Percentiles rank a stretch among this genome's conserved stretches.
Evolutionary conservation across 2,113 vertebrate genomes (phyloP).

Genomic region (Cephalopholis sonnerati): DNA sequence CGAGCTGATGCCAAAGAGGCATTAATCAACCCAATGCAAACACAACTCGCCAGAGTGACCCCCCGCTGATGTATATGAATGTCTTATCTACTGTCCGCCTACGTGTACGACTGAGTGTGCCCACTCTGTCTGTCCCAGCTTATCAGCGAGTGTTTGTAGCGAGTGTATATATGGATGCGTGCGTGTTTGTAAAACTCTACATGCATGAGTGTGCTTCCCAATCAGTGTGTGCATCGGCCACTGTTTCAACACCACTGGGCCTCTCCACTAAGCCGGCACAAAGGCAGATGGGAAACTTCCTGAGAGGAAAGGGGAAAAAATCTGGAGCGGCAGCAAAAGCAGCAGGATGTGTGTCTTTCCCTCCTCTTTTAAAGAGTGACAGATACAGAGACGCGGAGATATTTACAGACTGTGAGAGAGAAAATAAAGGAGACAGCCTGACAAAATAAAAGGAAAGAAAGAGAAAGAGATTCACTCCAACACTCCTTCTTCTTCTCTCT

Average conservation of each 20-base stretch:
- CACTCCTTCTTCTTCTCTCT: constrained; percentile 30
- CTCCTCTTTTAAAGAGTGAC: constrained; percentile 75
- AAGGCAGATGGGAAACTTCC: constrained; percentile 86
- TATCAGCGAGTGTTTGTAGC: constrained; percentile 43
- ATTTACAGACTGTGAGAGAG: constrained; percentile 61
- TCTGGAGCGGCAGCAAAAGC: constrained; percentile 76
- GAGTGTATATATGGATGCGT: constrained; percentile 48
- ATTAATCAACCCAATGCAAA: constrained; percentile 60
- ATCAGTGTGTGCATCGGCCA: constrained; percentile 76
- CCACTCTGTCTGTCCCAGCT: constrained; percentile 40
- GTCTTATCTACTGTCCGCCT: constrained; percentile 48
- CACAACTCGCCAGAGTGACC: not conserved
- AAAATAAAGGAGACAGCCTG: constrained; percentile 62
- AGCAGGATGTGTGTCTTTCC: constrained; percentile 84
- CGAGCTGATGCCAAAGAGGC: constrained; percentile 22
- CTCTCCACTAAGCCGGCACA: constrained; percentile 79
- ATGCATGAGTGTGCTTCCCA: constrained; percentile 73
- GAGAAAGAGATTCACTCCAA: constrained; percentile 31
- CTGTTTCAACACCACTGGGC: constrained; percentile 82
- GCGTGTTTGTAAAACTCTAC: constrained; percentile 59
- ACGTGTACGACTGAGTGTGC: constrained; percentile 43
- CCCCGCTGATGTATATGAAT: constrained; percentile 4
- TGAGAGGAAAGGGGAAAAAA: constrained; percentile 80
- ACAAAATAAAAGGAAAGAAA: constrained; percentile 58
- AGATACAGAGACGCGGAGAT: constrained; percentile 69